Conservation (phyloP, 2,113 vertebrate genomes). For the Sinosuthora webbiana region DNA sequence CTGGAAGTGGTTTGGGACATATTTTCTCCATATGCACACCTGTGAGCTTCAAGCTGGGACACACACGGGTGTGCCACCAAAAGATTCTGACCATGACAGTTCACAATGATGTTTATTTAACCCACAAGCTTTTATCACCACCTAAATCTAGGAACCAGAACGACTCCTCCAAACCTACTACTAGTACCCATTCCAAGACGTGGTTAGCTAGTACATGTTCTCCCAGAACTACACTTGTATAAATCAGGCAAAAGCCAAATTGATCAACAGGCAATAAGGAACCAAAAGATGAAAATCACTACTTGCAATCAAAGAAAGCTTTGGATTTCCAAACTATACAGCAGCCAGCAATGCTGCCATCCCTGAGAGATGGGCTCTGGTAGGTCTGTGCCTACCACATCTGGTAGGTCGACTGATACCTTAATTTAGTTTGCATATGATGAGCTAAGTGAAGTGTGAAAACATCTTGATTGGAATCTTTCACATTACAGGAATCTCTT, state of each 20-base stretch:
- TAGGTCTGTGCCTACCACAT: not conserved
- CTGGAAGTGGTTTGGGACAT: not conserved
- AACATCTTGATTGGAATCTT: not conserved
- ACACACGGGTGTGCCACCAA: not conserved
- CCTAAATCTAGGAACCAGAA: not conserved
- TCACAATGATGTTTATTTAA: not conserved
- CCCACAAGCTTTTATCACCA: not conserved
- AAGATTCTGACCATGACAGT: not conserved
- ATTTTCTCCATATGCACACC: not conserved
- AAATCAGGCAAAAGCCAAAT: not conserved
- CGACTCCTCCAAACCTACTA: not conserved
- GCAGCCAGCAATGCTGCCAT: not conserved
- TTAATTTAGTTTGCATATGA: not conserved
- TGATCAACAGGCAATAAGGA: not conserved
- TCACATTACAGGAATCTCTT: not conserved
- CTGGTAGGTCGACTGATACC: not conserved
- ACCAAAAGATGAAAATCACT: not conserved
- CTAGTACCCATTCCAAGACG: not conserved
- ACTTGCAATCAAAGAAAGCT: not conserved
- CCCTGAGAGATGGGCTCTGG: not conserved
- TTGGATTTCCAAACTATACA: not conserved
- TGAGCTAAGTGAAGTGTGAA: not conserved
- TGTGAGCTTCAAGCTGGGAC: not conserved
- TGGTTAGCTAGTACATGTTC: not conserved
- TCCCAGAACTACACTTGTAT: not conserved